A percentile compares a stretch with the other conserved stretches of the same genome.
These are phyloP conservation scores for Xestoiulus laeticollis DNA, from an alignment of 2,888 invertebrate species.

Conservation along the genomic window DNA sequence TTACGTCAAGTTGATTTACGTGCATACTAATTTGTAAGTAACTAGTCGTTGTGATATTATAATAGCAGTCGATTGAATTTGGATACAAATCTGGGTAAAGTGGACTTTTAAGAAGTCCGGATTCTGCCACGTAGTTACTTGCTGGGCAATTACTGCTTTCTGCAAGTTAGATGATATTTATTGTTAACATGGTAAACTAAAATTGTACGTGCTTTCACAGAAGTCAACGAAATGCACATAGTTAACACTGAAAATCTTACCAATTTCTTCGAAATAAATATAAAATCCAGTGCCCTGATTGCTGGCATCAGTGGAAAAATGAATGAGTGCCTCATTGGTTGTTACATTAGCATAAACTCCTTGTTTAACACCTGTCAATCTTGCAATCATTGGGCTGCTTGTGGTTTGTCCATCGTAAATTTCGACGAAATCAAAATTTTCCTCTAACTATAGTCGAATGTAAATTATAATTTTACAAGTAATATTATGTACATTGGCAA, in stretches of 20 bases:
- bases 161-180: neutral
- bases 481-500: no score
- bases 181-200: no score
- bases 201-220: no score
- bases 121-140: neutral
- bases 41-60: neutral
- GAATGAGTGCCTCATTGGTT: neutral
- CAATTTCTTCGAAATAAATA: neutral
- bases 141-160: neutral
- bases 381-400: neutral
- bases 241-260: neutral
- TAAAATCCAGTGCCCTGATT: neutral
- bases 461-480: neutral
- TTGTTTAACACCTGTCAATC: neutral
- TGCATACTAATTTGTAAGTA: neutral
- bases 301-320: neutral
- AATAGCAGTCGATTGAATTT: neutral
- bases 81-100: neutral
- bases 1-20: neutral
- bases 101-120: neutral
- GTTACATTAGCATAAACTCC: neutral
- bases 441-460: neutral
- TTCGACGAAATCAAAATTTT: neutral
- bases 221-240: no score
- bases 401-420: neutral